phyloP scores from a whole-genome alignment of 2,888 invertebrate genomes.

The Fabriciana adippe region DNA sequence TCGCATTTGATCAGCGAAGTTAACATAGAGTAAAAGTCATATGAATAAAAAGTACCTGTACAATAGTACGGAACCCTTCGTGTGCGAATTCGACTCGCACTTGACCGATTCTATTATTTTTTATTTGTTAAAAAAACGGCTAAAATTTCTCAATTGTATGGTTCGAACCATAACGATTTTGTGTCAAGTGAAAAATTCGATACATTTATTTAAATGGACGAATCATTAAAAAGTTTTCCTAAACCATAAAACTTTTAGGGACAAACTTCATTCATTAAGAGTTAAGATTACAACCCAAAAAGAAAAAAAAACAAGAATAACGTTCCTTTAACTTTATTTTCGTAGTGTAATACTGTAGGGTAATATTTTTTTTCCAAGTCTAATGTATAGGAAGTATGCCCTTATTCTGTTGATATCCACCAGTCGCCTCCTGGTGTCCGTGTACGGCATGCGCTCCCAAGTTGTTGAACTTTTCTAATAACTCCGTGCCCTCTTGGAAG shows the following conservation, averaged over 20 bases:
- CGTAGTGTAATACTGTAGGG: not conserved
- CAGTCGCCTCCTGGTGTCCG: constrained; percentile 83
- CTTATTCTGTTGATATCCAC: constrained; percentile 81
- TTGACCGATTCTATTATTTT: too few relatives aligned
- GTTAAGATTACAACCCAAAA: constrained; percentile 4
- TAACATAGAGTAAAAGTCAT: too few relatives aligned
- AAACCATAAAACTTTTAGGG: constrained; percentile 5
- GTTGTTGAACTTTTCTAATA: constrained; percentile 83
- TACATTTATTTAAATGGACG: not conserved
- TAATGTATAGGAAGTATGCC: constrained; percentile 80
- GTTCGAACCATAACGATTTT: too few relatives aligned
- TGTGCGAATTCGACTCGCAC: too few relatives aligned
- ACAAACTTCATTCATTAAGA: constrained; percentile 9
- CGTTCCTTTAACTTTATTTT: constrained; percentile 7
- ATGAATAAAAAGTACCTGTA: too few relatives aligned
- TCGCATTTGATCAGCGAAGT: too few relatives aligned
- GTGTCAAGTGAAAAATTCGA: too few relatives aligned
- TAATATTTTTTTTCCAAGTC: constrained; percentile 16
- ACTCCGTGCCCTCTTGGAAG: constrained; percentile 81
- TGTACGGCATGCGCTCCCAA: constrained; percentile 83
- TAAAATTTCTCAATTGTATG: too few relatives aligned
- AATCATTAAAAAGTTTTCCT: constrained; percentile 1
- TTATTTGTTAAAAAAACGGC: too few relatives aligned
- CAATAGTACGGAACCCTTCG: too few relatives aligned
- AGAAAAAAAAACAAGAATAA: constrained; percentile 15